Conservation (phyloP, 1,140 invertebrate genomes). For the Drosophila parvula region DNA sequence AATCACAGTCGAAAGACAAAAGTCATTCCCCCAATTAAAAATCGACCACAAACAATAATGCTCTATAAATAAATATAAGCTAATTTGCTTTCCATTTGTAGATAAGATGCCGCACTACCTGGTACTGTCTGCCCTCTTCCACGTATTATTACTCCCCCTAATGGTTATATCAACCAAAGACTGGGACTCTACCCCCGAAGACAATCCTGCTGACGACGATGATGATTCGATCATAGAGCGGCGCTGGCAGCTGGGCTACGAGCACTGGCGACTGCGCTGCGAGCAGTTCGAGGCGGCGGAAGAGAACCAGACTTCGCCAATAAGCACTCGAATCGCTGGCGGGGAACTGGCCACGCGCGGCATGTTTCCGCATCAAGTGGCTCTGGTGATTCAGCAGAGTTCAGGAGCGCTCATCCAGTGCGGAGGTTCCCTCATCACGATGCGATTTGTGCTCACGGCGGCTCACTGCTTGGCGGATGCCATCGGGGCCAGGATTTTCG, state of each 20-base stretch:
- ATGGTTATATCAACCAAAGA: background rate
- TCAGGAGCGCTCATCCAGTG: slow-evolving; percentile 77
- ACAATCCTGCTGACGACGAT: slow-evolving; percentile 1
- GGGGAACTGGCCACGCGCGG: slow-evolving; percentile 75
- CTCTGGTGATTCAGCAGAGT: slow-evolving; percentile 59
- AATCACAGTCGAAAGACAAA: background rate
- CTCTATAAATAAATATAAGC: background rate
- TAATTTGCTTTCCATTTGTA: background rate
- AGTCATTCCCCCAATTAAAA: background rate
- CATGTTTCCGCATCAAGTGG: slow-evolving; percentile 84
- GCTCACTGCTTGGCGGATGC: slow-evolving; percentile 85
- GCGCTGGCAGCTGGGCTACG: slow-evolving; percentile 55
- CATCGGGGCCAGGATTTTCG: slow-evolving; percentile 38
- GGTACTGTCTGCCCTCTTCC: background rate
- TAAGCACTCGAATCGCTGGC: slow-evolving; percentile 73
- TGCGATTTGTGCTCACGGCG: slow-evolving; percentile 85
- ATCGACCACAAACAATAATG: background rate
- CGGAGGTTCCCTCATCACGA: slow-evolving; percentile 85
- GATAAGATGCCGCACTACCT: slow-evolving; percentile 9
- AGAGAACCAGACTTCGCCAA: background rate
- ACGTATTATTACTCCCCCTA: background rate
- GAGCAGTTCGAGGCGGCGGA: slow-evolving; percentile 29
- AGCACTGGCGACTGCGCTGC: slow-evolving; percentile 53
- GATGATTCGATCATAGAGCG: slow-evolving; percentile 13
- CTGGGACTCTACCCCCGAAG: background rate